Conservation (phyloP, 2,113 vertebrate species). For the Theristicus caerulescens region DNA sequence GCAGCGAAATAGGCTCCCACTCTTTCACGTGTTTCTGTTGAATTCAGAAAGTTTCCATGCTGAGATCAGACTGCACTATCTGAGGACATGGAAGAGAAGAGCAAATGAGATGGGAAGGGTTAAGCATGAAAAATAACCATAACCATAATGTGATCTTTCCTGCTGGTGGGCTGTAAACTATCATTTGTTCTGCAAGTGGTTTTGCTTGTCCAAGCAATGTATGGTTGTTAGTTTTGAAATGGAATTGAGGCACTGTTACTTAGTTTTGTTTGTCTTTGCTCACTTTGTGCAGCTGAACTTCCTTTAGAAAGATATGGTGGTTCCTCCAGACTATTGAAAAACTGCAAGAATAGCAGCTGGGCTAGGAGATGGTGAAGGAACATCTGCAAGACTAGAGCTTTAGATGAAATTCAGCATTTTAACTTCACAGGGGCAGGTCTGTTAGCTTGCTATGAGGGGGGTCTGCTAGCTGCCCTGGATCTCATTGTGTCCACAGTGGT, state of each 20-base stretch:
- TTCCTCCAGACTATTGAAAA: neutral
- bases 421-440: neutral
- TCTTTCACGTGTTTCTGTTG: neutral
- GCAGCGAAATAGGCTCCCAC: neutral
- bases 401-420: neutral
- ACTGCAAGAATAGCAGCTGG: neutral
- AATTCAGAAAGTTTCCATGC: neutral
- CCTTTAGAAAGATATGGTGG: neutral
- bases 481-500: neutral
- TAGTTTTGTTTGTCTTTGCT: constrained; percentile 5
- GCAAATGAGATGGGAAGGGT: neutral
- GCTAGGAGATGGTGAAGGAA: neutral
- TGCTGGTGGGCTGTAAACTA: neutral
- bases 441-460: accelerated
- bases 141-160: neutral
- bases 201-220: neutral
- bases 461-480: neutral
- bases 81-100: neutral
- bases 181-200: neutral
- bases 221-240: neutral
- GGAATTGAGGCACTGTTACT: neutral
- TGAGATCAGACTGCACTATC: neutral
- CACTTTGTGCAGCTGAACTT: neutral
- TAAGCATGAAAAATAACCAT: neutral
- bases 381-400: neutral